These are phyloP conservation scores for Ceratotherium simum DNA, from an alignment of 2,113 vertebrate genomes.

Conservation along the genomic window DNA sequence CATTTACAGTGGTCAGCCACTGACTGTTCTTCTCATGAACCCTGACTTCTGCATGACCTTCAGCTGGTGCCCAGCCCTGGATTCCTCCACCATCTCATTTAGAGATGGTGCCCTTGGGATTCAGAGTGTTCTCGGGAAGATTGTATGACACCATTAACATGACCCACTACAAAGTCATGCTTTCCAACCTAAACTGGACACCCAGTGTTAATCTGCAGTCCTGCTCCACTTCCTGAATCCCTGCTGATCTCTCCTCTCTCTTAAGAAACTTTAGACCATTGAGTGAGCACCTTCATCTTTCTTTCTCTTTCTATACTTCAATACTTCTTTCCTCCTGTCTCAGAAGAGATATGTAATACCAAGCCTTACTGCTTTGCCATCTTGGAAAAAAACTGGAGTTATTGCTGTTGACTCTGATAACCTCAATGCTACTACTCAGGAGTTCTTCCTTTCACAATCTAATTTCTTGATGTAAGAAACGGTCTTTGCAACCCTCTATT, in stretches of 20 bases:
- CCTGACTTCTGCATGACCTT: conserved; percentile 14
- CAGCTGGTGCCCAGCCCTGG: background rate
- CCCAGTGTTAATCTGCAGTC: background rate
- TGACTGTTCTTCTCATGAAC: background rate
- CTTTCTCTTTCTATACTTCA: background rate
- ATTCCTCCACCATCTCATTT: background rate
- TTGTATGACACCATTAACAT: background rate
- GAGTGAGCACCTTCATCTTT: background rate
- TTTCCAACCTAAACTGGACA: background rate
- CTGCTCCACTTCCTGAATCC: background rate
- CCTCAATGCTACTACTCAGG: background rate
- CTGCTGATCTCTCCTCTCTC: background rate
- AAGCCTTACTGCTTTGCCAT: background rate
- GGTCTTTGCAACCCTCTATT: background rate
- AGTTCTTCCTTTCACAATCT: background rate
- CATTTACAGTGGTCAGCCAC: background rate
- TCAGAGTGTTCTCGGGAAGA: background rate
- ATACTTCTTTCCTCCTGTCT: background rate
- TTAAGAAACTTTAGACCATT: background rate
- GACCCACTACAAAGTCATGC: background rate
- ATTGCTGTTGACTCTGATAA: background rate
- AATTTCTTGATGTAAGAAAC: background rate
- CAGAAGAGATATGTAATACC: background rate
- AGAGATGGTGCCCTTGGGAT: background rate
- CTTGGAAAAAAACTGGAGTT: background rate